These are phyloP conservation scores for Paelopatides confundens DNA, from an alignment of 53 echinoderm and acorn worm genomes.

Conservation along the genomic window DNA sequence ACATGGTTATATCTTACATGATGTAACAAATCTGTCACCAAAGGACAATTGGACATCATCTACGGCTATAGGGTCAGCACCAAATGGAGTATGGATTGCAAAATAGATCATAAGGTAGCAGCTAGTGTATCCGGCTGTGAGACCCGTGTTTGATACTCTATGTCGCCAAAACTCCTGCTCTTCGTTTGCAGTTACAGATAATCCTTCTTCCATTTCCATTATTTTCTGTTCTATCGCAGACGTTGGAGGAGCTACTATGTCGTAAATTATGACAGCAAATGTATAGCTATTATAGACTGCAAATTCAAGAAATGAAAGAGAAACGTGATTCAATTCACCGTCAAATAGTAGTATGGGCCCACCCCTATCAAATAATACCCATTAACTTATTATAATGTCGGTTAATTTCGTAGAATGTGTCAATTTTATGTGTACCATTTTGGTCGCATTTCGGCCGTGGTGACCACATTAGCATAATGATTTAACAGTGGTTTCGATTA, in stretches of 20 bases:
- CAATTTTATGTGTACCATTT: no score
- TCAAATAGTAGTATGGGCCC: no score
- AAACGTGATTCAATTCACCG: no score
- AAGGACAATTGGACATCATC: not conserved
- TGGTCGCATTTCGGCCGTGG: no score
- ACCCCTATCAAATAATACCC: no score
- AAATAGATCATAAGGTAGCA: not conserved
- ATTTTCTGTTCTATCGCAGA: no score
- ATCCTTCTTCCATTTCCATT: not conserved
- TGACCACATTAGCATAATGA: no score
- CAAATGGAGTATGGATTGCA: not conserved
- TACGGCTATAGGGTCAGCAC: not conserved
- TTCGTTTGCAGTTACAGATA: not conserved
- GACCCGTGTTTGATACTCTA: not conserved
- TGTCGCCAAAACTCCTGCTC: conserved; percentile 8
- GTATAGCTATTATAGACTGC: not conserved
- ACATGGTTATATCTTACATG: not conserved
- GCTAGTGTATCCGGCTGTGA: not conserved
- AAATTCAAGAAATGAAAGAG: not conserved
- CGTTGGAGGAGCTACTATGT: not conserved
- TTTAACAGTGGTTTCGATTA: no score
- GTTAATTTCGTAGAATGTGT: no score
- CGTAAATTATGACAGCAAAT: not conserved
- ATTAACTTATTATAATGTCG: no score
- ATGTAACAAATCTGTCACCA: no score